Conservation (phyloP, 35 echinoderm and acorn worm genomes). For the Lytechinus variegatus region DNA sequence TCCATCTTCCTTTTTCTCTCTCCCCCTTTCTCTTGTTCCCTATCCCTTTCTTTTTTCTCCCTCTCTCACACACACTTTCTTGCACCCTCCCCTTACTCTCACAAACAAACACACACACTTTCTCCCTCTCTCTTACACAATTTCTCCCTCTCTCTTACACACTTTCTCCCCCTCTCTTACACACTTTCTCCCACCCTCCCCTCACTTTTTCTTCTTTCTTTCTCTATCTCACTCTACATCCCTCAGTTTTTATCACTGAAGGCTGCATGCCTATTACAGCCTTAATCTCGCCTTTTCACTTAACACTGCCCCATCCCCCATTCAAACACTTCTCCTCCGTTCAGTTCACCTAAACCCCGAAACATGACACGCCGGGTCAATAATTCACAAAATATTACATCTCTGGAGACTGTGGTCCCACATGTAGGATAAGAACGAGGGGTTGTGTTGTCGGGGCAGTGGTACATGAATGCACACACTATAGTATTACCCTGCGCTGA, state of each 20-base stretch:
- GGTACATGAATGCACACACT: not conserved
- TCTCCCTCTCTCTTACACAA: not conserved
- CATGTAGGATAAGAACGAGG: constrained; percentile 17
- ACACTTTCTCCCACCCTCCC: not conserved
- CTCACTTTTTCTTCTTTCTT: not conserved
- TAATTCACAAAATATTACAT: constrained; percentile 48
- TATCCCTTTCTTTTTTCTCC: not conserved
- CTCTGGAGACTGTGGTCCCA: constrained; percentile 27
- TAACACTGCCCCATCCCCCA: not conserved
- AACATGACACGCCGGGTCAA: constrained; percentile 29
- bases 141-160: not conserved
- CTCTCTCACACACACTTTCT: too few species aligned
- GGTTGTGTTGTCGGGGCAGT: not conserved
- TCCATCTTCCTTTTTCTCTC: not conserved
- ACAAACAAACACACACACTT: not conserved
- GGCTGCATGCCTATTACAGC: constrained; percentile 5
- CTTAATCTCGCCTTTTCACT: constrained; percentile 17
- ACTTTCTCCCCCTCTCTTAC: not conserved
- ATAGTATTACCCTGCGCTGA: constrained; percentile 23
- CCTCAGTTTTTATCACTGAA: not conserved
- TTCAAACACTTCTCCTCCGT: not conserved
- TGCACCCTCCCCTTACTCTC: too few species aligned
- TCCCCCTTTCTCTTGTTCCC: not conserved
- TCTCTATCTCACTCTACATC: too few species aligned
- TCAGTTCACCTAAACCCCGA: not conserved